phyloP scores from a whole-genome alignment of 2,113 vertebrate genomes.

The Abramis brama region DNA sequence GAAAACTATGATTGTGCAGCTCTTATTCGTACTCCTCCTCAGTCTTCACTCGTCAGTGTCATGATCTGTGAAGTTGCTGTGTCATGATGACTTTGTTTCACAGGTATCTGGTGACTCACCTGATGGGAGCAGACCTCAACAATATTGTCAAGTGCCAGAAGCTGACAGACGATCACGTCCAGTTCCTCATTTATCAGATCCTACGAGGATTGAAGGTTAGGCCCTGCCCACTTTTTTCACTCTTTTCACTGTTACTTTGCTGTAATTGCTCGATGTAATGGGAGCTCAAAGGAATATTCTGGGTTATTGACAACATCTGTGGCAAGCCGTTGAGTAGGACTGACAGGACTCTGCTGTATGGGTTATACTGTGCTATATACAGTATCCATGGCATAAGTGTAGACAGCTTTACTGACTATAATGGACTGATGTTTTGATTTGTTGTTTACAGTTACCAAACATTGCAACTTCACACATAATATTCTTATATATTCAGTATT shows the following conservation, averaged over 20 bases:
- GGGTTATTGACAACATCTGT: background rate
- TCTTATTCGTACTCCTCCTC: too few species aligned
- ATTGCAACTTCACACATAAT: too few species aligned
- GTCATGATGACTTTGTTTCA: conserved; percentile 24
- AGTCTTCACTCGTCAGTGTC: background rate
- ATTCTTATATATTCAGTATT: too few species aligned
- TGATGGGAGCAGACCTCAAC: conserved; percentile 99
- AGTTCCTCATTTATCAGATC: conserved; percentile 99
- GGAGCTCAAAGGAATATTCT: background rate
- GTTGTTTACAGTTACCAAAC: too few species aligned
- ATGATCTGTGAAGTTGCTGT: background rate
- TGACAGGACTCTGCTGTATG: background rate
- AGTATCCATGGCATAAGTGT: too few species aligned
- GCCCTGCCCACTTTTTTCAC: background rate
- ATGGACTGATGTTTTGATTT: too few species aligned
- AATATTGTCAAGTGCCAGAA: conserved; percentile 99
- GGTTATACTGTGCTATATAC: background rate
- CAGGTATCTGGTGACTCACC: conserved; percentile 94
- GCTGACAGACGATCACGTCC: conserved; percentile 96
- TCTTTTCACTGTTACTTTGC: background rate
- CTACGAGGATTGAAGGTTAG: conserved; percentile 94
- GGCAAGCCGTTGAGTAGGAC: background rate
- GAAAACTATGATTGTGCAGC: too few species aligned
- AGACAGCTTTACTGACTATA: too few species aligned
- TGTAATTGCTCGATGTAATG: background rate